A percentile compares a stretch with the other conserved stretches of the same genome.
Evolutionary conservation across 2,888 invertebrate species (phyloP).

Genomic region (Petrophora chlorosata): DNA sequence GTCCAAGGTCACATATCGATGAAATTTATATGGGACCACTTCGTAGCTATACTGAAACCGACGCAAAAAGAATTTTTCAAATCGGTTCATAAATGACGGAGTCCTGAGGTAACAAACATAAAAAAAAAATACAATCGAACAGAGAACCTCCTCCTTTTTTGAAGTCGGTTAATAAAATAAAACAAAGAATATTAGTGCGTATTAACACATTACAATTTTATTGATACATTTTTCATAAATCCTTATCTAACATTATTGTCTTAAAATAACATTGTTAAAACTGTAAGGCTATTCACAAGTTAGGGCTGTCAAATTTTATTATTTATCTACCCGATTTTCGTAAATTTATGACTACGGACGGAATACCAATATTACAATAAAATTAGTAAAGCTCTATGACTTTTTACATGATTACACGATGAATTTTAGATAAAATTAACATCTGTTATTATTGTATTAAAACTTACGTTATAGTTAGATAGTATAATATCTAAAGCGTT

Average conservation of each 20-base stretch:
- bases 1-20: too few relatives aligned
- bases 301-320: constrained; percentile 47
- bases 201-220: constrained; percentile 75
- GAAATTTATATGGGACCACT: too few relatives aligned
- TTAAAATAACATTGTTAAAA: constrained; percentile 55
- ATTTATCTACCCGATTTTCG: constrained; percentile 42
- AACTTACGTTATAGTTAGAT: constrained; percentile 60
- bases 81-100: too few relatives aligned
- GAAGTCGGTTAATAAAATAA: constrained; percentile 22
- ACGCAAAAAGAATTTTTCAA: too few relatives aligned
- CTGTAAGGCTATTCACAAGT: constrained; percentile 62
- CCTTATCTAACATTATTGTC: constrained; percentile 54
- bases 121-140: too few relatives aligned
- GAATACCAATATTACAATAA: constrained; percentile 60
- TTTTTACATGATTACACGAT: constrained; percentile 72
- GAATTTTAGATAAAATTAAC: constrained; percentile 58
- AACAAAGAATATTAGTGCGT: constrained; percentile 62
- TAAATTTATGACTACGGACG: constrained; percentile 61
- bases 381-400: constrained; percentile 81
- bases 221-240: constrained; percentile 67
- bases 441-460: constrained; percentile 49
- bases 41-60: too few relatives aligned
- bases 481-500: constrained; percentile 64
- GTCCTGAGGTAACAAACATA: too few relatives aligned
- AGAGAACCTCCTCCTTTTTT: too few relatives aligned